Evolutionary conservation across 1,140 invertebrate genomes (phyloP), one percentile per base, ranked within the genome.

Genomic region (Rhysida immarginata): DNA sequence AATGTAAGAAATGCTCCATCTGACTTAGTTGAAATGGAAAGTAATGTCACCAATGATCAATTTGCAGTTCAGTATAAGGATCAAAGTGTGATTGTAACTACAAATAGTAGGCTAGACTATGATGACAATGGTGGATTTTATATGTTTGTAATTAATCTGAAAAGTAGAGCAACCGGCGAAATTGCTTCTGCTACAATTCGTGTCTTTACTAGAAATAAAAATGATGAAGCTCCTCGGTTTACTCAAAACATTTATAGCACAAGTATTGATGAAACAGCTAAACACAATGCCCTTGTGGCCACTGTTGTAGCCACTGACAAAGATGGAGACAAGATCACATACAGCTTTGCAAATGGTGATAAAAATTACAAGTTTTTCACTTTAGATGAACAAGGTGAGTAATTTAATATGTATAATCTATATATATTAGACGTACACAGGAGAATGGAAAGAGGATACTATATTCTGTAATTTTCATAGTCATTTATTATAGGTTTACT

Each of bases 301-400:
- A 81, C 78, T 62, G 87, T 94, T 1, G 74, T 77, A 49, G 89
- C 89, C 0, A 79, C 75, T 26, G 90, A 94, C 69, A 84, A 79
- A 0, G 90, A 94, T 66, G 86, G 85, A 5, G 89, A 94, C 71
- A 81, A 81, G 58, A 78, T 93, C 2, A 82, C 85, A 14, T 95
- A 91, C 67, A 81, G 81, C 53, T 69, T 93, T 14, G 75, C 79
- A n/a, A 79, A 81, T 1, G 27, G 55, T 18, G 2, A n/a, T n/a
- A n/a, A n/a, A n/a, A n/a, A n/a, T n/a, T n/a, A n/a, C n/a, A n/a
- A n/a, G n/a, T n/a, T n/a, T n/a, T n/a, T n/a, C n/a, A n/a, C n/a
- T n/a, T n/a, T n/a, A n/a, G n/a, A n/a, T n/a, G n/a, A n/a, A 11
- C 8, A 48, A n/a, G n/a, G n/a, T n/a, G n/a, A n/a, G n/a, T n/a